Evolutionary conservation across 2,797 vertebrate species (phyloP).

Genomic region (Molossus alvarezi): DNA sequence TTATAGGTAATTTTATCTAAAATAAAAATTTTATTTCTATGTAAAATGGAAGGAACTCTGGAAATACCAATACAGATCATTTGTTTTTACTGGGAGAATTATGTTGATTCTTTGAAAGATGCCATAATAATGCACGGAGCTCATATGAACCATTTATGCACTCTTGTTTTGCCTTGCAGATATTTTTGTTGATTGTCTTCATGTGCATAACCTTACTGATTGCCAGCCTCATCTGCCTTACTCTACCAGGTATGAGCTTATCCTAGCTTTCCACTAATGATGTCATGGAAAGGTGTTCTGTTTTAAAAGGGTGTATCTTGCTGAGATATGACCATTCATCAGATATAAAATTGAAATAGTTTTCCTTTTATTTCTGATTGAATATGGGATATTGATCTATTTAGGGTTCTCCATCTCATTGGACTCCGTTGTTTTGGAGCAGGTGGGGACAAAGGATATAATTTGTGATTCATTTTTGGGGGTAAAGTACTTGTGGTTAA

Average conservation of each 20-base stretch:
- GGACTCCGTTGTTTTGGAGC: background rate
- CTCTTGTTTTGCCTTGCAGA: slow-evolving; percentile 89
- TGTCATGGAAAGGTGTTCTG: background rate
- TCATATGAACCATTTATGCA: background rate
- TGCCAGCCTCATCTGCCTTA: slow-evolving; percentile 97
- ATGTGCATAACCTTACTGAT: slow-evolving; percentile 97
- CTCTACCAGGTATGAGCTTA: slow-evolving; percentile 94
- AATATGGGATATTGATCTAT: background rate
- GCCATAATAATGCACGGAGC: background rate
- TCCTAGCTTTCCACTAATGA: background rate
- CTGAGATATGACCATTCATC: background rate
- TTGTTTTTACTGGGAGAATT: background rate
- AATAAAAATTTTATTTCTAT: background rate
- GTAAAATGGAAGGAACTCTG: background rate
- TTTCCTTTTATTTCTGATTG: background rate
- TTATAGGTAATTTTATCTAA: slow-evolving; percentile 32
- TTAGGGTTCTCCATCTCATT: background rate
- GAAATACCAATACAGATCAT: background rate
- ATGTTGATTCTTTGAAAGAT: background rate
- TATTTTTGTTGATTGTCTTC: slow-evolving; percentile 96
- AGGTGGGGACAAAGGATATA: background rate
- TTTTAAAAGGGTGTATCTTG: background rate
- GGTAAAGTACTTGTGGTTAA: background rate
- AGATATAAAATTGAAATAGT: background rate
- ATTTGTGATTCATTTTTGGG: background rate